These are phyloP conservation scores for Drosophila micromelanica DNA, from an alignment of 1,140 invertebrate genomes.

Conservation along the genomic window DNA sequence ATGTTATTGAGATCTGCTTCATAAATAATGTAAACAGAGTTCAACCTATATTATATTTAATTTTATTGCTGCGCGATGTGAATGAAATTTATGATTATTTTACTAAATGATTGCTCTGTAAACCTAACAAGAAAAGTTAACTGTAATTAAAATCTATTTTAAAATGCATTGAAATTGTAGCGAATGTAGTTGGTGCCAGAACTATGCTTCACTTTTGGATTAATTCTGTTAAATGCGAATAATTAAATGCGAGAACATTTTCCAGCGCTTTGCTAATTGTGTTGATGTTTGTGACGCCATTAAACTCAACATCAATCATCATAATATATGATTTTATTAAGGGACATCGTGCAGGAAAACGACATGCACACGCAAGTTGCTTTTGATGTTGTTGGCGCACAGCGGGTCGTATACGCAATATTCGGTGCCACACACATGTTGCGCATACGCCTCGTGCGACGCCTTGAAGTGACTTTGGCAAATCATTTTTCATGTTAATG, in stretches of 20 bases:
- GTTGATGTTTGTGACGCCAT: constrained; percentile 40
- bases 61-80: constrained; percentile 18
- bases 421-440: constrained; percentile 44
- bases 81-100: constrained; percentile 9
- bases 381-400: constrained; percentile 53
- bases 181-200: constrained; percentile 5
- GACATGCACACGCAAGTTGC: constrained; percentile 43
- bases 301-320: constrained; percentile 64
- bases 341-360: constrained; percentile 14
- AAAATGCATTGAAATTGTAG: constrained; percentile 4
- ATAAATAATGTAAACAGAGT: constrained; percentile 25
- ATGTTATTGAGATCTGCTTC: constrained; percentile 31
- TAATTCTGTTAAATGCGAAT: background rate
- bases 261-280: constrained; percentile 39
- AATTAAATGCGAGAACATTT: constrained; percentile 5
- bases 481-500: constrained; percentile 74
- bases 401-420: constrained; percentile 29
- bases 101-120: background rate
- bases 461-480: constrained; percentile 40
- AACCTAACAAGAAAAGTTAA: constrained; percentile 9
- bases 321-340: constrained; percentile 64
- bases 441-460: constrained; percentile 49
- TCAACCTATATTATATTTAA: constrained; percentile 21
- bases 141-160: constrained; percentile 3
- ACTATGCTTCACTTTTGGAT: constrained; percentile 9